Percentiles rank a stretch among this genome's conserved stretches.
Conservation (phyloP, 2,113 vertebrate genomes). For the Noturus placidus region DNA sequence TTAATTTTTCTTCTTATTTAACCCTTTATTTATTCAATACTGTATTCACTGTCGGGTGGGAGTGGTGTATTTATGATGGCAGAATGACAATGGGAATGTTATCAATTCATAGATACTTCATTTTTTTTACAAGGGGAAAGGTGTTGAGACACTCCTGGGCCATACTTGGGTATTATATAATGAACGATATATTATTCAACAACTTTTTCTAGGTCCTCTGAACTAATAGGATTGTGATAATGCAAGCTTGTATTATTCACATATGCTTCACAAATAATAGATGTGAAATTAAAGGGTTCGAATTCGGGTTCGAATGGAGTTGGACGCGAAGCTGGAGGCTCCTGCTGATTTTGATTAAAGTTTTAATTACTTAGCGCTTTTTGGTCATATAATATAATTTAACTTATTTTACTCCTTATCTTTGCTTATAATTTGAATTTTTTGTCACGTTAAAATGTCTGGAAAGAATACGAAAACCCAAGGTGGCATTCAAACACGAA, state of each 20-base stretch:
- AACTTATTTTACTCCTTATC: too few relatives aligned
- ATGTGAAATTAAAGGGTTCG: not conserved
- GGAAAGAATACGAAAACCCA: too few relatives aligned
- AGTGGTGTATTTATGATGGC: not conserved
- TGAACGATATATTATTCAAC: conserved; percentile 4
- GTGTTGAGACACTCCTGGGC: not conserved
- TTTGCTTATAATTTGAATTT: too few relatives aligned
- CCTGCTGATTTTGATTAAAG: too few relatives aligned
- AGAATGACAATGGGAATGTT: not conserved
- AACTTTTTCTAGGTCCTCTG: not conserved
- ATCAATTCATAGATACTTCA: not conserved
- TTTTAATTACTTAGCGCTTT: too few relatives aligned
- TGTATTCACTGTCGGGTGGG: not conserved
- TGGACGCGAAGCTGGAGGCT: too few relatives aligned
- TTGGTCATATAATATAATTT: too few relatives aligned
- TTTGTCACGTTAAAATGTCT: too few relatives aligned
- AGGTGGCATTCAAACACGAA: too few relatives aligned
- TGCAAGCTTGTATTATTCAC: not conserved
- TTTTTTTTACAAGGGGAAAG: not conserved
- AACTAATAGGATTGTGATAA: conserved; percentile 17
- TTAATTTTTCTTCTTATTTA: not conserved
- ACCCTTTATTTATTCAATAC: not conserved
- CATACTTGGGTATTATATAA: not conserved
- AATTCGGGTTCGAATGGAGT: too few relatives aligned
- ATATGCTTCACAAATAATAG: not conserved